Evolutionary conservation across 2,797 vertebrate genomes (phyloP).

Genomic region (Hemibagrus guttatus): DNA sequence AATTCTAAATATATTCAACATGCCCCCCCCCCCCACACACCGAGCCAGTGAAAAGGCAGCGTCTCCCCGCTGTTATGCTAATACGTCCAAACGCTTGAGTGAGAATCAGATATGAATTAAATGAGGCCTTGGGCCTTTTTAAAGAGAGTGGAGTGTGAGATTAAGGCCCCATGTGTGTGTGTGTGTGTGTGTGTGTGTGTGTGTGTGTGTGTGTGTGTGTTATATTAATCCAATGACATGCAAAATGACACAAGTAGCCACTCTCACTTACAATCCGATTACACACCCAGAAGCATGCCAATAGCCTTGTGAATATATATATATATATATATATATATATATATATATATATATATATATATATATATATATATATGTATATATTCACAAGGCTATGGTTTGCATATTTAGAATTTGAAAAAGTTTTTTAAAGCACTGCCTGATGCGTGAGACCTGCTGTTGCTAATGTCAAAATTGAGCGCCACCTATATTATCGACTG

Average conservation of each 20-base stretch:
- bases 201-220: slow-evolving; percentile 76
- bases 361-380: background rate
- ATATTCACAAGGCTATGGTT: background rate
- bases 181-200: slow-evolving; percentile 83
- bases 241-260: slow-evolving; percentile 96
- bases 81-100: slow-evolving; percentile 86
- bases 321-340: background rate
- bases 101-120: slow-evolving; percentile 98
- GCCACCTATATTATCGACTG: background rate
- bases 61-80: slow-evolving; percentile 76
- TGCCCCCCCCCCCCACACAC: slow-evolving; percentile 30
- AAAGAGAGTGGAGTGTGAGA: slow-evolving; percentile 77
- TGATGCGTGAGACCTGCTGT: background rate
- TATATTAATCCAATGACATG: slow-evolving; percentile 91
- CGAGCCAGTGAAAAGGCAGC: slow-evolving; percentile 58
- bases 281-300: slow-evolving; percentile 73
- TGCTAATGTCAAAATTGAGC: background rate
- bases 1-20: slow-evolving; percentile 52
- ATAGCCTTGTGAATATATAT: background rate
- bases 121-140: slow-evolving; percentile 83
- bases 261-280: slow-evolving; percentile 96
- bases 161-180: slow-evolving; percentile 79
- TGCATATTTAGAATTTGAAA: slow-evolving; percentile 16
- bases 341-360: slow-evolving; percentile 4
- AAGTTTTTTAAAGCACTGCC: background rate